phyloP scores from a whole-genome alignment of 1,140 invertebrate genomes.

The Tetramorium simillimum region DNA sequence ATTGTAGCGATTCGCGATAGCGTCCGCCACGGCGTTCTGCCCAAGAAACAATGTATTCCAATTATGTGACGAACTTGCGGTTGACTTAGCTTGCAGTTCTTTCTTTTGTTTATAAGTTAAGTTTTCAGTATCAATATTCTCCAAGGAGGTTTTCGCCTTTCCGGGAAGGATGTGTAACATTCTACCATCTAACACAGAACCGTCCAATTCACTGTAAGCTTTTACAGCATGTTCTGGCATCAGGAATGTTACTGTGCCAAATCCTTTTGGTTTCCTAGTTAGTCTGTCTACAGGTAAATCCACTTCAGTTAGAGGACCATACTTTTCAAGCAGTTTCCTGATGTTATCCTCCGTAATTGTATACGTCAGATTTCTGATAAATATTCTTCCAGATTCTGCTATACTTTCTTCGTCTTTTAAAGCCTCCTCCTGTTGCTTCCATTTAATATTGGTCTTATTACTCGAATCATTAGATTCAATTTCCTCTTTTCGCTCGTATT shows the following conservation, averaged over 20 bases:
- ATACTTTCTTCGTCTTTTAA: constrained; percentile 92
- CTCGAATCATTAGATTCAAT: constrained; percentile 76
- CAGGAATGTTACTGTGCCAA: constrained; percentile 96
- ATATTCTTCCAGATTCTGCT: constrained; percentile 96
- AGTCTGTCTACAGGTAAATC: constrained; percentile 95
- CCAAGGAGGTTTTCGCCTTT: constrained; percentile 88
- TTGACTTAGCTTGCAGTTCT: constrained; percentile 91
- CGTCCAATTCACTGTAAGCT: constrained; percentile 96
- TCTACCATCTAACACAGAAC: constrained; percentile 95
- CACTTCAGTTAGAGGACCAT: constrained; percentile 95
- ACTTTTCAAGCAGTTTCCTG: constrained; percentile 93
- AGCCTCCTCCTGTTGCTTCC: constrained; percentile 90
- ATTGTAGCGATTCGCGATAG: constrained; percentile 94
- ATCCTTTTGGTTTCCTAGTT: constrained; percentile 96
- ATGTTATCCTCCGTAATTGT: constrained; percentile 95
- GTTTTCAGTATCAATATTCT: constrained; percentile 86
- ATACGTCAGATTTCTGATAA: constrained; percentile 97
- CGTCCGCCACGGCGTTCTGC: constrained; percentile 96
- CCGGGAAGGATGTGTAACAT: constrained; percentile 97
- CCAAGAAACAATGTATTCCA: constrained; percentile 99
- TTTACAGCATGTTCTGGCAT: constrained; percentile 98
- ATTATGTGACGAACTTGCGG: constrained; percentile 93
- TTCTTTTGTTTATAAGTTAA: constrained; percentile 95
- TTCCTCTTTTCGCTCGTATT: constrained; percentile 86
- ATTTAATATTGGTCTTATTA: constrained; percentile 84